phyloP scores from a whole-genome alignment of 2,888 invertebrate genomes.

The Erebia aethiops region DNA sequence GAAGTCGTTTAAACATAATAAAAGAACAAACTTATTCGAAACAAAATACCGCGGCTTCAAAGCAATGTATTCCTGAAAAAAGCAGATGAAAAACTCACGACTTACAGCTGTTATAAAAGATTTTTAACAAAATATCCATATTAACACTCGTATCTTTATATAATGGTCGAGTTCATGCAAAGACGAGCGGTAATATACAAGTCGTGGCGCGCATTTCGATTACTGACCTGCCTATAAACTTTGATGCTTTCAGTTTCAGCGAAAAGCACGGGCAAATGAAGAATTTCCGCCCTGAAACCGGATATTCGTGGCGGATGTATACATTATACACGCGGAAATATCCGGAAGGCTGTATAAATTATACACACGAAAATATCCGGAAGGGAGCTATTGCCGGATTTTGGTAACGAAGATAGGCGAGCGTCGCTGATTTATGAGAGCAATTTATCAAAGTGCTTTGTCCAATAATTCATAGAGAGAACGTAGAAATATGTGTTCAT shows the following conservation, averaged over 20 bases:
- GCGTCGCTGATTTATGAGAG: constrained; percentile 21
- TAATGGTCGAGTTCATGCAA: not conserved
- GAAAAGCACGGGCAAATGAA: constrained; percentile 16
- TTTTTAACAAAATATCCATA: too few relatives aligned
- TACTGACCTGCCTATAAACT: constrained; percentile 6
- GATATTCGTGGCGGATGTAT: constrained; percentile 28
- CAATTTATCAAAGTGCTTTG: constrained; percentile 18
- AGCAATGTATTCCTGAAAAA: too few relatives aligned
- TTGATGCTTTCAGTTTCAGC: not conserved
- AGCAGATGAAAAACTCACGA: too few relatives aligned
- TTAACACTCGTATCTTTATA: too few relatives aligned
- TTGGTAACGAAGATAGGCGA: constrained; percentile 20
- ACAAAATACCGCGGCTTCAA: too few relatives aligned
- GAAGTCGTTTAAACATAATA: too few relatives aligned
- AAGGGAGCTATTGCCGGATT: constrained; percentile 19
- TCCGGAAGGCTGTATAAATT: constrained; percentile 19
- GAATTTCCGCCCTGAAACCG: constrained; percentile 35
- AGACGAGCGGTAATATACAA: not conserved
- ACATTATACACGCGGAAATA: constrained; percentile 17
- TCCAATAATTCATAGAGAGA: constrained; percentile 16
- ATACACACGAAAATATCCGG: constrained; percentile 26
- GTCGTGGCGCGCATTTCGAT: not conserved
- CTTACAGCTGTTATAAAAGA: too few relatives aligned
- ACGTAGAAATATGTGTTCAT: constrained; percentile 12
- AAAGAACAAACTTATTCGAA: too few relatives aligned